Percentiles rank a stretch among this genome's conserved stretches.
Evolutionary conservation across 2,888 invertebrate genomes (phyloP).

Genomic region (Biston stratarius): DNA sequence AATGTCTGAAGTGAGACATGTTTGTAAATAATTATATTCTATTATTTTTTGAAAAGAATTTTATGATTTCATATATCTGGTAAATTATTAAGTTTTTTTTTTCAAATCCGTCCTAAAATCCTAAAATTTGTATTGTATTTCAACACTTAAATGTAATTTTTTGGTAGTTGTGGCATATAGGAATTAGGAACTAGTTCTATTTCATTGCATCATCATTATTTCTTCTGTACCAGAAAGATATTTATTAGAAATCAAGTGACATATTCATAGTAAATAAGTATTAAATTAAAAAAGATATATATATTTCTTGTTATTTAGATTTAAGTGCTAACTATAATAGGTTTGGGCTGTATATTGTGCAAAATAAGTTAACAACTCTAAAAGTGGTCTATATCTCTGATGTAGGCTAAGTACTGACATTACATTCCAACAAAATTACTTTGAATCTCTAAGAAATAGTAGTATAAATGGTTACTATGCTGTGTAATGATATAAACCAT

Average conservation of each 20-base stretch:
- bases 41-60: neutral
- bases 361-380: neutral
- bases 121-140: neutral
- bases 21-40: too few species aligned
- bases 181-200: neutral
- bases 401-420: slow-evolving; percentile 22
- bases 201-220: neutral
- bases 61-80: neutral
- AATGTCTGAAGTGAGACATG: too few species aligned
- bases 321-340: slow-evolving; percentile 3
- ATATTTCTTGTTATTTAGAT: slow-evolving; percentile 4
- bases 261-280: neutral
- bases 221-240: neutral
- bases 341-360: neutral
- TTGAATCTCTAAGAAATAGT: slow-evolving; percentile 19
- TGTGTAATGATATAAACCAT: neutral
- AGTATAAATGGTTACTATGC: neutral
- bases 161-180: neutral
- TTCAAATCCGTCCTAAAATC: slow-evolving; percentile 5
- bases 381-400: slow-evolving; percentile 2
- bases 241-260: neutral
- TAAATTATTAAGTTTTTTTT: neutral
- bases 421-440: slow-evolving; percentile 36
- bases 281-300: neutral
- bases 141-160: neutral